Conservation (phyloP, 2,797 vertebrate species). For the Sebastes aleutianus region DNA sequence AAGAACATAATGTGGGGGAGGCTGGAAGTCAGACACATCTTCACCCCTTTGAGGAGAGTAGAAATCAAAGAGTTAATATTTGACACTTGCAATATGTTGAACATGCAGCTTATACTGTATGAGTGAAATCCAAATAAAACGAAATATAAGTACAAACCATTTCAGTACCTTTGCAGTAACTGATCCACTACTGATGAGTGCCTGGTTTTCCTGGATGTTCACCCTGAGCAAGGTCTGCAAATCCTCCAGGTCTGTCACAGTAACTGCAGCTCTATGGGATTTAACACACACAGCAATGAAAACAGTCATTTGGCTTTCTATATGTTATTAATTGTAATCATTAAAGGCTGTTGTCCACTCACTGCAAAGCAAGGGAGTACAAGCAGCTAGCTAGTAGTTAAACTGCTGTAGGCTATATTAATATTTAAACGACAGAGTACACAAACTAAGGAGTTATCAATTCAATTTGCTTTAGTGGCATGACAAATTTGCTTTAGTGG, state of each 20-base stretch:
- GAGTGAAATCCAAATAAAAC: neutral
- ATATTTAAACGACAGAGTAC: neutral
- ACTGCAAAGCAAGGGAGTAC: neutral
- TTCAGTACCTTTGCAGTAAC: slow-evolving; percentile 97
- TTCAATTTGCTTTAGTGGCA: no score
- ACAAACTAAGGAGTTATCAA: neutral
- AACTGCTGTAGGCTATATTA: fast-evolving
- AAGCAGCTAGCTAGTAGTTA: neutral
- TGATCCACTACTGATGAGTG: slow-evolving; percentile 86
- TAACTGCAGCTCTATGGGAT: slow-evolving; percentile 82
- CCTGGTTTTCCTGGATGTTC: slow-evolving; percentile 89
- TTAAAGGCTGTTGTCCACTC: neutral
- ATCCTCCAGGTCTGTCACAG: slow-evolving; percentile 93
- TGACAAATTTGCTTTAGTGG: no score
- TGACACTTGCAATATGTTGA: neutral
- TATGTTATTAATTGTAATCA: neutral
- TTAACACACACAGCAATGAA: neutral
- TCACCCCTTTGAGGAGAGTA: slow-evolving; percentile 84
- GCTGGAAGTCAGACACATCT: slow-evolving; percentile 85
- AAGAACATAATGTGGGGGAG: slow-evolving; percentile 89
- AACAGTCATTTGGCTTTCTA: fast-evolving
- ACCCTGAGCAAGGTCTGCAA: slow-evolving; percentile 86
- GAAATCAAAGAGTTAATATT: neutral
- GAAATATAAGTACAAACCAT: slow-evolving; percentile 93
- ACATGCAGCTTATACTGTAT: neutral